Base-by-base conservation (phyloP, 2,888 invertebrate species). In the Bugula neritina region DNA sequence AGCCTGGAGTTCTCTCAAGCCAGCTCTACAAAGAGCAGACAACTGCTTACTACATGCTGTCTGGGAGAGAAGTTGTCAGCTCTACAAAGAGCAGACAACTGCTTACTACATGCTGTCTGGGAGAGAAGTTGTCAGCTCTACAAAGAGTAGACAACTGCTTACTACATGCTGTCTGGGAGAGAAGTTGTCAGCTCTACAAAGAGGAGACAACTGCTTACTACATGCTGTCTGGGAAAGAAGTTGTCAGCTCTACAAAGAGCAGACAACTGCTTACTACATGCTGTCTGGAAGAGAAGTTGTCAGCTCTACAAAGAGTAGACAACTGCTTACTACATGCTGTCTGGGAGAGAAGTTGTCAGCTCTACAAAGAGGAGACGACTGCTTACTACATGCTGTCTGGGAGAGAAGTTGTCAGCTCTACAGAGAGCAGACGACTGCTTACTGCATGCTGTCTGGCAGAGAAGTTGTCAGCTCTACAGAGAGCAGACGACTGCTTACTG, bases 1-100 rank as follows among this genome's bases (percentile, higher is more conserved):
- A 86, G 0, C 97, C 97, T 0, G 98, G 98, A 0, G 96, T 97
- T 63, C 97, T 87, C 78, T 94, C 94, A 74, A 98, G 84, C 98
- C 98, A 98, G 69, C 79, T 77, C 90, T 86, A 73, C 3, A 77
- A 75, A 69, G 52, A 21, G 70, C 17, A 29, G 71, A 27, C 5
- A 72, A 43, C 43, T 43, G 17, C 10, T 17, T 43, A 43, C 43
- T 43, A 43, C 43, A 43, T 43, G 17, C 43, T 43, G 43, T 43
- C 17, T 10, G 5, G 17, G 5, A 43, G 43, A 43, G 43, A 10
- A 43, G 43, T 10, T 43, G 17, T 58, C 52, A 5, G n/a, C 29
- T 71, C 27, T 58, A 55, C 34, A 31, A 54, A 71, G 31, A 31
- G 29, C 23, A 25, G 71, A 27, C 5, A 72, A 43, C 43, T 43